Evolutionary conservation across 2,113 vertebrate species (phyloP).

Genomic region (Urocynchramus pylzowi): DNA sequence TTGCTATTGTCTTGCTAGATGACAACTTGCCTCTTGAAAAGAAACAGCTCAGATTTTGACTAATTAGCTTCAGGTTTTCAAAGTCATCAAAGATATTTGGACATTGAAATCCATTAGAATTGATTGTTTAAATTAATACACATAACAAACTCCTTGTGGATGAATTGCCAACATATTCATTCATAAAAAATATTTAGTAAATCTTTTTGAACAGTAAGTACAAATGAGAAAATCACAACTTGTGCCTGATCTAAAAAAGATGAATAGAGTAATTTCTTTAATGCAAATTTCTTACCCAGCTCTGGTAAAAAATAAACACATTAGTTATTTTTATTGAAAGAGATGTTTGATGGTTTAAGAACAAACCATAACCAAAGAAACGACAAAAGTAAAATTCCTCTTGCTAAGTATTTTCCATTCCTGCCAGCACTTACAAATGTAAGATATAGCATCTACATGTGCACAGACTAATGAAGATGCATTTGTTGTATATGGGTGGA

Average conservation of each 20-base stretch:
- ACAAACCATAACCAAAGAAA: conserved; percentile 1
- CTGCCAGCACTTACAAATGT: neutral
- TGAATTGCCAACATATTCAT: neutral
- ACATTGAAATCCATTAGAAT: neutral
- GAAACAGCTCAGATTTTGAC: neutral
- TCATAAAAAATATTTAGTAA: conserved; percentile 36
- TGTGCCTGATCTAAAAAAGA: conserved; percentile 46
- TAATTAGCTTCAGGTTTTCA: neutral
- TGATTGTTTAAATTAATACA: neutral
- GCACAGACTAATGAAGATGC: neutral
- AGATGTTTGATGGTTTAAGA: neutral
- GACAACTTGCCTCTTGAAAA: neutral
- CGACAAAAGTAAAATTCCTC: neutral
- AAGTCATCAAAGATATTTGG: neutral
- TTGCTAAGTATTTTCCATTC: conserved; percentile 1
- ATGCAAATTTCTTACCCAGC: conserved; percentile 47
- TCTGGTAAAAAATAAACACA: conserved; percentile 53
- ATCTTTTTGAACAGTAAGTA: conserved; percentile 45
- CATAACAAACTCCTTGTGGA: neutral
- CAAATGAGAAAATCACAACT: conserved; percentile 44
- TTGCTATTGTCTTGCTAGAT: neutral
- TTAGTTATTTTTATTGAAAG: conserved; percentile 49
- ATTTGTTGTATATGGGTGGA: neutral
- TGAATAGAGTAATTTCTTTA: conserved; percentile 52
- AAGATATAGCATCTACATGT: neutral